A percentile compares a stretch with the other conserved stretches of the same genome.
phyloP scores from a whole-genome alignment of 2,113 vertebrate species.

The Nannobrachium achirus region DNA sequence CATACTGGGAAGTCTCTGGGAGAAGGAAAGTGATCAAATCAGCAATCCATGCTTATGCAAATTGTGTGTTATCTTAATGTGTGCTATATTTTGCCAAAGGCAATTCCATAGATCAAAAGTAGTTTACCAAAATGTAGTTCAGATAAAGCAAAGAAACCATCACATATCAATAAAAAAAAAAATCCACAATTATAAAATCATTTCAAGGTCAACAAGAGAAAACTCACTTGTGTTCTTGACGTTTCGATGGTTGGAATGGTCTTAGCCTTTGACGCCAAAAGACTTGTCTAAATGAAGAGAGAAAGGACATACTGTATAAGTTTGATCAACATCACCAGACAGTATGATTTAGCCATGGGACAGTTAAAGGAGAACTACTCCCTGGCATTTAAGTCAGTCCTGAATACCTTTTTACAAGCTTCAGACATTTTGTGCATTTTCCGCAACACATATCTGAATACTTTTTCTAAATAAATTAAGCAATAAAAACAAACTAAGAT shows the following conservation, averaged over 20 bases:
- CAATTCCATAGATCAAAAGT: neutral
- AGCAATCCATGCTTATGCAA: neutral
- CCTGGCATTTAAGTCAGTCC: no score
- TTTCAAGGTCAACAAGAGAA: neutral
- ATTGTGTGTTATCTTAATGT: neutral
- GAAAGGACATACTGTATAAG: no score
- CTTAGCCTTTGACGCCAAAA: slow-evolving; percentile 79
- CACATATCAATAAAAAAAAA: neutral
- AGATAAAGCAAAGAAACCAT: neutral
- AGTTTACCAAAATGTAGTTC: neutral
- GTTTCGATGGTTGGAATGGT: slow-evolving; percentile 88
- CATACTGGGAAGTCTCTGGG: slow-evolving; percentile 93
- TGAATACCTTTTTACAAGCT: no score
- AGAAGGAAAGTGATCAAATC: slow-evolving; percentile 14
- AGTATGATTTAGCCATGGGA: no score
- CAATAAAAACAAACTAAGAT: no score
- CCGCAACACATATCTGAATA: no score
- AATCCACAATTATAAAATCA: no score
- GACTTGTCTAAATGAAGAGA: slow-evolving; percentile 66
- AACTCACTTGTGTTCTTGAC: slow-evolving; percentile 88
- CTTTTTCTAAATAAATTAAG: no score
- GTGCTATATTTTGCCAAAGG: no score
- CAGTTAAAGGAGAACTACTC: no score
- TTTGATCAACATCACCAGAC: no score
- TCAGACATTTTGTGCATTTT: no score